Percentiles rank a stretch among this genome's conserved stretches.
These are phyloP conservation scores for Tetragnatha montana DNA, from an alignment of 2,888 invertebrate genomes.

Conservation along the genomic window DNA sequence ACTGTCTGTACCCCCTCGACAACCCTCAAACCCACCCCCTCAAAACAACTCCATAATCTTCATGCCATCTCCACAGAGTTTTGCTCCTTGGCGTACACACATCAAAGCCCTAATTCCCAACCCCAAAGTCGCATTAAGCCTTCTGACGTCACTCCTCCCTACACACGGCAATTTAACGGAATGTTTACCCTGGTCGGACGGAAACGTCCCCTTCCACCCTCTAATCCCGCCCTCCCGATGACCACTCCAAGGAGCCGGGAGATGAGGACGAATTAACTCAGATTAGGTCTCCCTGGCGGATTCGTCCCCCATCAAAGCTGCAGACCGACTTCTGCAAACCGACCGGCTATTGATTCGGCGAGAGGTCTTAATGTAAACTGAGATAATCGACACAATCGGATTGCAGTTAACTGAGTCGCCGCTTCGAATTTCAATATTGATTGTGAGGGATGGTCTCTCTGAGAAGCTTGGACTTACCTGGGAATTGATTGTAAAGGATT, in stretches of 20 bases:
- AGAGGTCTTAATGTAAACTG: neutral
- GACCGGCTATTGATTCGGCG: constrained; percentile 11
- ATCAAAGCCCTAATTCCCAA: neutral
- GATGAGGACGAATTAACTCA: constrained; percentile 42
- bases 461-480: too few species aligned
- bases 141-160: neutral
- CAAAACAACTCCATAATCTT: too few species aligned
- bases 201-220: neutral
- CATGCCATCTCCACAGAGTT: neutral
- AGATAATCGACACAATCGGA: neutral
- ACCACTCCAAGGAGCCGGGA: neutral
- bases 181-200: constrained; percentile 31
- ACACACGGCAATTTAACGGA: neutral
- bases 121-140: constrained; percentile 4
- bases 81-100: neutral
- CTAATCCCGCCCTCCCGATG: constrained; percentile 19
- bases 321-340: neutral
- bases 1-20: too few species aligned
- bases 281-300: constrained; percentile 36
- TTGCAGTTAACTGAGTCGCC: neutral
- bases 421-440: neutral
- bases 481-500: too few species aligned
- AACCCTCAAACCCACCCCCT: too few species aligned
- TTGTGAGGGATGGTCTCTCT: neutral
- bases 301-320: constrained; percentile 13